Evolutionary conservation across 2,888 invertebrate genomes (phyloP).

Genomic region (Geophilus truncorum): DNA sequence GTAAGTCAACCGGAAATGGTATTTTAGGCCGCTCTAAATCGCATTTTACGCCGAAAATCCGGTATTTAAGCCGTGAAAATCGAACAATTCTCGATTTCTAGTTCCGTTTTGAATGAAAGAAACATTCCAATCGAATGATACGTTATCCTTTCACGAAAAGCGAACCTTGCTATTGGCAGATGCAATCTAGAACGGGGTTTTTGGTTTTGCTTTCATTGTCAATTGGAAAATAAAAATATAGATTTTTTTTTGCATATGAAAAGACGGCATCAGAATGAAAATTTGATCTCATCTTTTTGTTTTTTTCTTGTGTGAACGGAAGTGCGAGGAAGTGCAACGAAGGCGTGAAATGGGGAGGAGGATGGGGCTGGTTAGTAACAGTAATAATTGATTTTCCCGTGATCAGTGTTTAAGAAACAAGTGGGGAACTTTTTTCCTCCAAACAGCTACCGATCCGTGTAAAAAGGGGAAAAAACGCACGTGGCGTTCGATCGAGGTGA

Average conservation of each 20-base stretch:
- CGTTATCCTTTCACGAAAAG: too few relatives aligned
- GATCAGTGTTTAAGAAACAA: neutral
- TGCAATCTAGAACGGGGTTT: neutral
- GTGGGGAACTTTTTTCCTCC: neutral
- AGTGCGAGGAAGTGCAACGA: neutral
- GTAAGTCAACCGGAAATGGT: too few relatives aligned
- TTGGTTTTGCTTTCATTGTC: neutral
- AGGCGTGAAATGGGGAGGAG: neutral
- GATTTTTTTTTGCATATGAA: neutral
- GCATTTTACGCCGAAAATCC: too few relatives aligned
- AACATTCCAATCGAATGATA: too few relatives aligned
- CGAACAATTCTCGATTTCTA: too few relatives aligned
- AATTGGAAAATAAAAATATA: neutral
- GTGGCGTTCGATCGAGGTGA: neutral
- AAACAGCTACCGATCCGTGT: neutral
- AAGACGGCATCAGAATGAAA: neutral
- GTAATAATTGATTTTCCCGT: conserved; percentile 13
- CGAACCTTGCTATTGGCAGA: too few relatives aligned
- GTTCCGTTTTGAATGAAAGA: too few relatives aligned
- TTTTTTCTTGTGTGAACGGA: conserved; percentile 17
- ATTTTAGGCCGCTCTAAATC: too few relatives aligned
- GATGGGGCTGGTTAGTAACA: neutral
- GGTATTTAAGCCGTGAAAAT: too few relatives aligned
- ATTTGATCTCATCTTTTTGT: neutral
- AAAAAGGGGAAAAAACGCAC: neutral